Percentiles rank a stretch among this genome's conserved stretches.
These are phyloP conservation scores for Catotricha subobsoleta DNA, from an alignment of 2,888 invertebrate species.

Conservation along the genomic window DNA sequence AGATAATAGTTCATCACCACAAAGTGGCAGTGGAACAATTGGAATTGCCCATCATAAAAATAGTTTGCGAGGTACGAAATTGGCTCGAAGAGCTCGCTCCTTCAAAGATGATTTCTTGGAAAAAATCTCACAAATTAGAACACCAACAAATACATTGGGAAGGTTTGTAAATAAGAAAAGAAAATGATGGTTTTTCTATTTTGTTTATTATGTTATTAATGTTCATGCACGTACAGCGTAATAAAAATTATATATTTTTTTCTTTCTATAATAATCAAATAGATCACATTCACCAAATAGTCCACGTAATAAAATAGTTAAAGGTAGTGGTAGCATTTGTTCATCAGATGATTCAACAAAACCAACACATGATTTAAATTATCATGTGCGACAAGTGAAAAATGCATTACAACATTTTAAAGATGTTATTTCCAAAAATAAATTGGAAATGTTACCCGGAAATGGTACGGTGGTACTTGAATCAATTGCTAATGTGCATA, in stretches of 20 bases:
- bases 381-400: slow-evolving; percentile 53
- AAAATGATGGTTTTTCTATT: background rate
- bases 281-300: slow-evolving; percentile 47
- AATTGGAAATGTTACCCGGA: slow-evolving; percentile 81
- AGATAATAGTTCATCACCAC: slow-evolving; percentile 2
- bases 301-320: slow-evolving; percentile 36
- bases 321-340: slow-evolving; percentile 15
- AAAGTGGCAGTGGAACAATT: too few relatives aligned
- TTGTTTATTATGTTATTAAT: background rate
- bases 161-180: slow-evolving; percentile 14
- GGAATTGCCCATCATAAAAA: slow-evolving; percentile 59
- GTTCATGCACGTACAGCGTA: too few relatives aligned
- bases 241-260: too few relatives aligned
- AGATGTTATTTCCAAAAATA: slow-evolving; percentile 82
- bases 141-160: slow-evolving; percentile 36
- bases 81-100: slow-evolving; percentile 72
- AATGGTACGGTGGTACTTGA: slow-evolving; percentile 88
- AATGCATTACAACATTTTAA: slow-evolving; percentile 73
- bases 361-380: slow-evolving; percentile 53
- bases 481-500: slow-evolving; percentile 74
- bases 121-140: slow-evolving; percentile 77
- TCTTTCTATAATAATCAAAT: slow-evolving; percentile 10
- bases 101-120: slow-evolving; percentile 87
- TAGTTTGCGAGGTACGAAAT: slow-evolving; percentile 62
- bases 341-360: slow-evolving; percentile 20